phyloP scores from a whole-genome alignment of 1,140 invertebrate genomes.

The Aradophagus sp. region DNA sequence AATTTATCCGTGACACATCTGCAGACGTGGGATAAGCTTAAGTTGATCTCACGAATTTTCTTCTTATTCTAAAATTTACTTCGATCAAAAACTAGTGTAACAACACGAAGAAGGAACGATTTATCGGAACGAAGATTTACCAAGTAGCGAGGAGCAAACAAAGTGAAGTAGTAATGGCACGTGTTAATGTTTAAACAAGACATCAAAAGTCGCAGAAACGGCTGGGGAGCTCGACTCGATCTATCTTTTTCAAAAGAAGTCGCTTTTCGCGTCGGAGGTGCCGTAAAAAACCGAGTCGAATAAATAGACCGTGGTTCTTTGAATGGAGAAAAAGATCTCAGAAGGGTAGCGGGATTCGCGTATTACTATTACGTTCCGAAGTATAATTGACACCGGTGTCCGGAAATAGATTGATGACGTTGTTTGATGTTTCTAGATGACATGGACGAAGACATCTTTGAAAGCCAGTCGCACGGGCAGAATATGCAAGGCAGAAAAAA shows the following conservation, averaged over 20 bases:
- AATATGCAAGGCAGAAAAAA: conserved; percentile 84
- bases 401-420: conserved; percentile 40
- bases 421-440: conserved; percentile 66
- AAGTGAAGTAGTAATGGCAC: conserved; percentile 69
- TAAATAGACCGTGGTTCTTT: conserved; percentile 35
- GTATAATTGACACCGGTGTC: conserved; percentile 25
- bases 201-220: conserved; percentile 70
- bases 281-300: conserved; percentile 20
- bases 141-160: conserved; percentile 70
- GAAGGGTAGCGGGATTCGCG: not conserved
- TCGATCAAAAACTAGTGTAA: too few relatives aligned
- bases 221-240: conserved; percentile 40
- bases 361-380: conserved; percentile 17
- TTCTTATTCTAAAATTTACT: too few relatives aligned
- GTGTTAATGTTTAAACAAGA: conserved; percentile 73
- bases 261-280: conserved; percentile 15
- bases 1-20: too few relatives aligned
- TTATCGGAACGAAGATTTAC: conserved; percentile 49
- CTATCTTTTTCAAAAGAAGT: conserved; percentile 49
- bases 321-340: conserved; percentile 5
- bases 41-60: too few relatives aligned
- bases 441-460: conserved; percentile 70
- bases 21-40: too few relatives aligned
- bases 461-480: conserved; percentile 68
- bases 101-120: not conserved